A percentile compares a stretch with the other conserved stretches of the same genome.
These are phyloP conservation scores for Dasysyrphus tricinctus DNA, from an alignment of 2,888 invertebrate genomes.

Conservation along the genomic window DNA sequence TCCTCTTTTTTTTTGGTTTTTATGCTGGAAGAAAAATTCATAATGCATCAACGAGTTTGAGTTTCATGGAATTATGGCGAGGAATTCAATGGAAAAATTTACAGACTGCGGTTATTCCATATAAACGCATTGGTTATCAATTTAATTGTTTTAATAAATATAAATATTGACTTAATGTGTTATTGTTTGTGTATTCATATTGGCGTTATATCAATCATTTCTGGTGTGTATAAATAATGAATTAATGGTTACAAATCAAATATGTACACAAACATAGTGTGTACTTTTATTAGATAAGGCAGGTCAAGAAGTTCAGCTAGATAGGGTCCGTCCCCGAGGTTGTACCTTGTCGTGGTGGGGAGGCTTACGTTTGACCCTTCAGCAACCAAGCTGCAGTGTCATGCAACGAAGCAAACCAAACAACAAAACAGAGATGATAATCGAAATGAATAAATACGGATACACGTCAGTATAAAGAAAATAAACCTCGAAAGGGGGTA, in stretches of 20 bases:
- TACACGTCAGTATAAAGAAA: too few species aligned
- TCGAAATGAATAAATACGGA: too few species aligned
- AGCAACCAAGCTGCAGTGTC: too few species aligned
- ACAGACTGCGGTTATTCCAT: neutral
- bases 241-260: neutral
- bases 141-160: neutral
- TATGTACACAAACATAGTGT: too few species aligned
- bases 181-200: neutral
- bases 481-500: too few species aligned
- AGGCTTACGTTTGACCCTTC: too few species aligned
- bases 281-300: too few species aligned
- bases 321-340: too few species aligned
- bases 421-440: too few species aligned
- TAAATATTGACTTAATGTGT: neutral
- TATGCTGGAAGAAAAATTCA: conserved; percentile 14
- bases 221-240: neutral
- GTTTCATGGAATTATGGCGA: neutral
- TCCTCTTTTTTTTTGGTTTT: neutral
- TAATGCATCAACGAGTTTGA: neutral
- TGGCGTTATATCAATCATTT: neutral
- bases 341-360: too few species aligned
- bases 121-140: neutral
- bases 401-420: too few species aligned
- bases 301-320: too few species aligned
- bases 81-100: conserved; percentile 13